Conservation (phyloP, 2,113 vertebrate species). For the Hypomesus transpacificus region DNA sequence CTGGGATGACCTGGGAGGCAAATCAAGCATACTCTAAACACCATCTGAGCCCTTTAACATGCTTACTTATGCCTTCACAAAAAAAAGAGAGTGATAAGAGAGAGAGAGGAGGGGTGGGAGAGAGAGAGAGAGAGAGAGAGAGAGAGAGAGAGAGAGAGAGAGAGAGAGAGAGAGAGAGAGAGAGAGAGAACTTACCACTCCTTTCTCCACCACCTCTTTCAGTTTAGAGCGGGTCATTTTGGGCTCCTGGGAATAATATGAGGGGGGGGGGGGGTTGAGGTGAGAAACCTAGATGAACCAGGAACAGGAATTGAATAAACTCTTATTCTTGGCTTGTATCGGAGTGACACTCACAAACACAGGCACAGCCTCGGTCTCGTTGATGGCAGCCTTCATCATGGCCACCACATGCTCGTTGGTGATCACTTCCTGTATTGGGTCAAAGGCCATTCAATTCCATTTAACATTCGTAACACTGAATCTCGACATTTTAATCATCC, state of each 20-base stretch:
- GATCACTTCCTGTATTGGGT: slow-evolving; percentile 85
- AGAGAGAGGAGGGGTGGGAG: too few relatives aligned
- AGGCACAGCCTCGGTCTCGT: slow-evolving; percentile 84
- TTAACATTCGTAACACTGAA: too few relatives aligned
- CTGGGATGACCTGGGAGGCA: slow-evolving; percentile 83
- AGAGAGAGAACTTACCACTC: slow-evolving; percentile 79
- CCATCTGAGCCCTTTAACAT: too few relatives aligned
- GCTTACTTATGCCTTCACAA: too few relatives aligned
- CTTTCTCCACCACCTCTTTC: slow-evolving; percentile 94
- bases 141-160: too few relatives aligned
- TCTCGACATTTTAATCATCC: too few relatives aligned
- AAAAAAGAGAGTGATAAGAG: too few relatives aligned
- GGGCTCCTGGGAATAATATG: slow-evolving; percentile 76
- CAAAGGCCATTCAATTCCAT: slow-evolving; percentile 1
- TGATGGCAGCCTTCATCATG: slow-evolving; percentile 99
- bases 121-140: slow-evolving; percentile 3
- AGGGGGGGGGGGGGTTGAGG: background rate
- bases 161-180: background rate
- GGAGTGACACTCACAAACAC: slow-evolving; percentile 83
- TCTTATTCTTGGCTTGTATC: too few relatives aligned
- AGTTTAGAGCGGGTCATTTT: slow-evolving; percentile 98
- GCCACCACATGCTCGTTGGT: slow-evolving; percentile 97
- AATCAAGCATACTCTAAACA: background rate
- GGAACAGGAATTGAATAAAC: background rate
- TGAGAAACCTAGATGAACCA: background rate